Evolutionary conservation across 2,113 vertebrate species (phyloP).

Genomic region (Ceyx margarethae): DNA sequence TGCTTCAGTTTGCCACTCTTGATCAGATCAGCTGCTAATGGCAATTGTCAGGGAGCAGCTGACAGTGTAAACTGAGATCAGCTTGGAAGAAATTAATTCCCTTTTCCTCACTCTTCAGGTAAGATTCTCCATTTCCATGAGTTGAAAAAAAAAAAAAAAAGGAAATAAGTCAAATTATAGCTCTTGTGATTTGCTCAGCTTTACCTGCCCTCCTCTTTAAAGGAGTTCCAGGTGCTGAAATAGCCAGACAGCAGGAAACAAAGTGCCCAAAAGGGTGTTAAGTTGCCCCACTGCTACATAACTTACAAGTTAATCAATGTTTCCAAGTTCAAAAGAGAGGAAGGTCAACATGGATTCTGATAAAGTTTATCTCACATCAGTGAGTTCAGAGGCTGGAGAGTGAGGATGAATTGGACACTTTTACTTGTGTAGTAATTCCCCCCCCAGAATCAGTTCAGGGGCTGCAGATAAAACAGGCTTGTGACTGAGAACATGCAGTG

Average conservation of each 20-base stretch:
- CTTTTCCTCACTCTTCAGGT: background rate
- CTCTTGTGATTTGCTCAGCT: background rate
- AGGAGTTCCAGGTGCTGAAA: background rate
- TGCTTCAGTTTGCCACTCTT: background rate
- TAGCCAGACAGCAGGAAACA: background rate
- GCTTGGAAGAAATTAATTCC: background rate
- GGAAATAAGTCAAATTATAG: background rate
- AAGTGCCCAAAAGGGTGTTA: background rate
- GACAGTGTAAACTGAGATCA: background rate
- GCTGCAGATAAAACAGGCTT: background rate
- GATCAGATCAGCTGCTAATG: background rate
- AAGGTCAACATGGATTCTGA: slow-evolving; percentile 32
- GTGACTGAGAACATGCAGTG: background rate
- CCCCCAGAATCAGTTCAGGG: background rate
- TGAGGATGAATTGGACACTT: background rate
- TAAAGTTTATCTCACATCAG: slow-evolving; percentile 3
- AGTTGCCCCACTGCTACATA: background rate
- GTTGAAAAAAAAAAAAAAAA: background rate
- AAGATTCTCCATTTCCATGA: background rate
- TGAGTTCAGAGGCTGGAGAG: background rate
- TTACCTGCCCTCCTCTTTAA: background rate
- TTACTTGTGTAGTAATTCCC: background rate
- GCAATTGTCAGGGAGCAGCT: background rate
- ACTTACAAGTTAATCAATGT: slow-evolving; percentile 39
- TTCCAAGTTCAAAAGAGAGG: slow-evolving; percentile 45